Base-by-base conservation (phyloP, 2,888 invertebrate species). In the Spisula subtruncata region DNA sequence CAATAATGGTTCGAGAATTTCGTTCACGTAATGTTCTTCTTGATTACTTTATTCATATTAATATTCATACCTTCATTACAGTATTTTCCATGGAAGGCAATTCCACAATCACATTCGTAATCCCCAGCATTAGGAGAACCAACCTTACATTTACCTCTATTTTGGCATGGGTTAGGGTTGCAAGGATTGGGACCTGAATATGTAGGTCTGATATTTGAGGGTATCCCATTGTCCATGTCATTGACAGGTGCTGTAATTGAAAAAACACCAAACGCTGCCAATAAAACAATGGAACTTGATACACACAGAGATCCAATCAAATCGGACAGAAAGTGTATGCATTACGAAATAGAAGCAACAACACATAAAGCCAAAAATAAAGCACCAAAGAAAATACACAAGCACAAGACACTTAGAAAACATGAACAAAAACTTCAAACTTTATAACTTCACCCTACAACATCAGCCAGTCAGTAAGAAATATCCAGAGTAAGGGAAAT, bases 71-170 rank as follows among this genome's bases (percentile, higher is more conserved):
- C 84, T 88, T 84, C 56, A 5, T 85, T 60, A 18, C 89, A 89
- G 29, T 80, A 66, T 60, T 83, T 89, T 51, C 89, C 89, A 48
- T 83, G 46, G 71, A 41, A 89, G 4, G 35, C 46, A 10, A 81
- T 8, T 35, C 80, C 5, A 51, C 89, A 89, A 56, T 83, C 86
- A 51, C 89, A 89, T 48, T 83, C 75, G 32, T 80, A 89, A 6
- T 25, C 83, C 25, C 51, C 81, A 8, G n/a, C 14, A 20, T n/a
- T 8, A 2, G 56, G 20, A 25, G n/a, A 25, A n/a, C 86, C 83
- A 18, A 6, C 18, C 32, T 60, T 25, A 51, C 89, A 89, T 6
- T 29, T 81, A 32, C 89, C 89, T 10, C 83, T 83, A 71, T 89
- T 86, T 29, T 81, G 32, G 56, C 89, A 89, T 10, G 86, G 89